phyloP scores from a whole-genome alignment of 2,113 vertebrate species.

The Jaculus jaculus region DNA sequence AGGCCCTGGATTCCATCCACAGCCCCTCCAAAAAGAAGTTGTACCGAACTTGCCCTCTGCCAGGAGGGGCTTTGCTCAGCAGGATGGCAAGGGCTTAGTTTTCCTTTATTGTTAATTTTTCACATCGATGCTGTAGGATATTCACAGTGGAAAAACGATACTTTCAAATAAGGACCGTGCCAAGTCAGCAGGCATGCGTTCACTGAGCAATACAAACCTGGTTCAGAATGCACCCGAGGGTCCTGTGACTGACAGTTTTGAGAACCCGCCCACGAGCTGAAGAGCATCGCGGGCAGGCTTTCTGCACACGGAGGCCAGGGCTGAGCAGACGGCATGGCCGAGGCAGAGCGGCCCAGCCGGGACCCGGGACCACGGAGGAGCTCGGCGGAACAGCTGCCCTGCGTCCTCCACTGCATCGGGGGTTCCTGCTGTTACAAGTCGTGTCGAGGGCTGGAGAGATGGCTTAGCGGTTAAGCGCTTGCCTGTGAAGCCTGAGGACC shows the following conservation, averaged over 20 bases:
- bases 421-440: too few species aligned
- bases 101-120: neutral
- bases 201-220: neutral
- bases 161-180: neutral
- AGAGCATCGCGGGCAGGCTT: rapidly evolving
- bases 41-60: neutral
- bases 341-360: neutral
- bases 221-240: neutral
- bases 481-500: too few species aligned
- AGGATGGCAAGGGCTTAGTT: neutral
- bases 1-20: neutral
- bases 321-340: neutral
- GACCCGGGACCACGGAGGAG: neutral
- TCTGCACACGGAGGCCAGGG: rapidly evolving
- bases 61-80: neutral
- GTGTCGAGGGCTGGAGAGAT: too few species aligned
- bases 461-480: too few species aligned
- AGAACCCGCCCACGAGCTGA: neutral
- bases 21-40: neutral
- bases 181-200: neutral
- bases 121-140: neutral
- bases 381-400: neutral
- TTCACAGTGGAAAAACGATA: neutral
- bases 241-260: neutral
- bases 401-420: too few species aligned